Evolutionary conservation across 2,113 vertebrate genomes (phyloP).

Genomic region (Podarcis cretensis): DNA sequence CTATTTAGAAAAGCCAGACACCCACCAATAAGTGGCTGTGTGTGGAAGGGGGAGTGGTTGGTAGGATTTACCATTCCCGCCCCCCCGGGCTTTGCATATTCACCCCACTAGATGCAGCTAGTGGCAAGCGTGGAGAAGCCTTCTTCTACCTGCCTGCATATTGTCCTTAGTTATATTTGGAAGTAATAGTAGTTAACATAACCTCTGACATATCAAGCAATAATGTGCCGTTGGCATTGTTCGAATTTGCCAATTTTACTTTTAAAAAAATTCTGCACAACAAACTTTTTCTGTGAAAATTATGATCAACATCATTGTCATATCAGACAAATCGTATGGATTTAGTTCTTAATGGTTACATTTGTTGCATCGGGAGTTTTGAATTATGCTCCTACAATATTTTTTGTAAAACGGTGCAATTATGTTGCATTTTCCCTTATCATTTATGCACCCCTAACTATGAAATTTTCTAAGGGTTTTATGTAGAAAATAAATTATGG

Average conservation of each 20-base stretch:
- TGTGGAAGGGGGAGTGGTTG: not conserved
- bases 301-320: constrained; percentile 50
- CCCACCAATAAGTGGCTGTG: not conserved
- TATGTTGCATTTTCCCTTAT: constrained; percentile 56
- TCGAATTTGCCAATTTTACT: constrained; percentile 67
- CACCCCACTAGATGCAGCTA: not conserved
- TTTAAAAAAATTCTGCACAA: constrained; percentile 60
- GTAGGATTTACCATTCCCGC: not conserved
- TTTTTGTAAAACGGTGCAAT: constrained; percentile 63
- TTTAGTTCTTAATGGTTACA: constrained; percentile 29
- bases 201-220: constrained; percentile 70
- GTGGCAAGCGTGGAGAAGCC: not conserved
- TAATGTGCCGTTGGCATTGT: constrained; percentile 62
- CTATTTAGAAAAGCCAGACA: not conserved
- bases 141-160: not conserved
- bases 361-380: constrained; percentile 40
- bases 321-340: constrained; percentile 55
- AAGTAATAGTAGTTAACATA: constrained; percentile 34
- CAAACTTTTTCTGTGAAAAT: constrained; percentile 56
- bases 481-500: constrained; percentile 74
- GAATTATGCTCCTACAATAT: constrained; percentile 53
- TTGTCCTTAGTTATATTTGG: not conserved
- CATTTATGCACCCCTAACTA: constrained; percentile 58
- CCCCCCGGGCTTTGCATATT: not conserved
- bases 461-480: constrained; percentile 84